phyloP scores from a whole-genome alignment of 2,888 invertebrate species.

The Oscheius sp. region DNA sequence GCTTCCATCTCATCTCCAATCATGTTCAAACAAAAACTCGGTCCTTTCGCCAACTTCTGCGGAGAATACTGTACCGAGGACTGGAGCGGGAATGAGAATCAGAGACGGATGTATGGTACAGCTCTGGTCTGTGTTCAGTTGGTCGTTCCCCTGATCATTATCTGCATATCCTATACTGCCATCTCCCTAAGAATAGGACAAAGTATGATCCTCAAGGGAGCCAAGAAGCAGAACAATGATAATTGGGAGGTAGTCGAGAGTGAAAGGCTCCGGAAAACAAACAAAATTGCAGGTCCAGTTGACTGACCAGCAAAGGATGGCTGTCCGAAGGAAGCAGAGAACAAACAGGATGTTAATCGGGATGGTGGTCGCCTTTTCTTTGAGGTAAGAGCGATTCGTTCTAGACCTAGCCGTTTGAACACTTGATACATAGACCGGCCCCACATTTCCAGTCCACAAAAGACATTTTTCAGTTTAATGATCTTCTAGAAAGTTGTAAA shows the following conservation, averaged over 20 bases:
- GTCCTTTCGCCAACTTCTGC: slow-evolving; percentile 64
- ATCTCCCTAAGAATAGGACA: slow-evolving; percentile 70
- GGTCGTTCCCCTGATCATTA: slow-evolving; percentile 69
- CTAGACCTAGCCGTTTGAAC: neutral
- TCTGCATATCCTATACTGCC: slow-evolving; percentile 70
- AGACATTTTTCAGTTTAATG: too few relatives aligned
- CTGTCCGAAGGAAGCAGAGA: slow-evolving; percentile 67
- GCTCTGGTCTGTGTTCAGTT: slow-evolving; percentile 68
- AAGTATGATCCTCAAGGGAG: slow-evolving; percentile 67
- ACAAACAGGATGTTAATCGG: slow-evolving; percentile 72
- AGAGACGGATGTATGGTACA: slow-evolving; percentile 65
- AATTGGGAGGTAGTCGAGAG: slow-evolving; percentile 58
- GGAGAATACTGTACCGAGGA: slow-evolving; percentile 66
- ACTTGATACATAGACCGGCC: too few relatives aligned
- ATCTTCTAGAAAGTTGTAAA: too few relatives aligned
- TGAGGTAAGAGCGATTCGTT: slow-evolving; percentile 45
- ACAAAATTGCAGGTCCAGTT: slow-evolving; percentile 43
- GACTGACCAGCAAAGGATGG: slow-evolving; percentile 67
- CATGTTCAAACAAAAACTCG: slow-evolving; percentile 66
- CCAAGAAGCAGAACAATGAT: slow-evolving; percentile 57
- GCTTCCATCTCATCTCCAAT: slow-evolving; percentile 63
- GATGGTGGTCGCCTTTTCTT: slow-evolving; percentile 68
- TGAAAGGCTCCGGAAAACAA: neutral
- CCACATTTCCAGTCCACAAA: too few relatives aligned
- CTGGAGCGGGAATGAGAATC: slow-evolving; percentile 53